Evolutionary conservation across 1,140 invertebrate genomes (phyloP), one percentile per base, ranked within the genome.

Genomic region (Solenopsis fugax): DNA sequence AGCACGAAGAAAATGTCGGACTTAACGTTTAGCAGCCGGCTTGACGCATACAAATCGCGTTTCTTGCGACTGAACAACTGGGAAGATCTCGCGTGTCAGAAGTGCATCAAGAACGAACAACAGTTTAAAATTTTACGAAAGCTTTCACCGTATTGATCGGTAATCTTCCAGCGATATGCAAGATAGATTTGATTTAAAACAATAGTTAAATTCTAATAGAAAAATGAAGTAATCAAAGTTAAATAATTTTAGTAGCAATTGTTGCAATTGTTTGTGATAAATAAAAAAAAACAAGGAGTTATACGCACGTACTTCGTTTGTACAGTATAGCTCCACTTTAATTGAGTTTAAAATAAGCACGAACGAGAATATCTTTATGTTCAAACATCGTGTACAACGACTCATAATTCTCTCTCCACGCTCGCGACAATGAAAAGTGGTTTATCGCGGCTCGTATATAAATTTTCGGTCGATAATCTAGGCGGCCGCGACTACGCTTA

Each of bases 401-500:
- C 16, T 65, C n/a, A 56, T 13, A 76, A 60, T 62, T 76, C 16
- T 45, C 37, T 29, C 18, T 41, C 13, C 41, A 29, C 5, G 12
- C 6, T 52, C 7, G 9, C 50, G 5, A 81, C 21, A n/a, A n/a
- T 64, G 56, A 75, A 84, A 73, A 84, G 80, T 60, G 54, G 56
- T 75, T 48, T 60, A 58, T 75, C 41, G 24, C 16, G 80, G 37
- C n/a, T 16, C 54, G 45, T 45, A 29, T 81, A 81, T 84, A 73
- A 84, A 84, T 84, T 84, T 84, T 50, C 45, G 54, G n/a, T 16
- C 80, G 54, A 82, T 82, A 82, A 60, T 60, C 24, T 58, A 60
- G 54, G 41, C 52, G 21, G 21, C 13, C n/a, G 29, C 24, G 18
- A 48, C 24, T n/a, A 34, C 3, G 65, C n/a, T 84, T 75, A 73